Evolutionary conservation across 2,797 vertebrate genomes (phyloP).

Genomic region (Sarcoramphus papa): DNA sequence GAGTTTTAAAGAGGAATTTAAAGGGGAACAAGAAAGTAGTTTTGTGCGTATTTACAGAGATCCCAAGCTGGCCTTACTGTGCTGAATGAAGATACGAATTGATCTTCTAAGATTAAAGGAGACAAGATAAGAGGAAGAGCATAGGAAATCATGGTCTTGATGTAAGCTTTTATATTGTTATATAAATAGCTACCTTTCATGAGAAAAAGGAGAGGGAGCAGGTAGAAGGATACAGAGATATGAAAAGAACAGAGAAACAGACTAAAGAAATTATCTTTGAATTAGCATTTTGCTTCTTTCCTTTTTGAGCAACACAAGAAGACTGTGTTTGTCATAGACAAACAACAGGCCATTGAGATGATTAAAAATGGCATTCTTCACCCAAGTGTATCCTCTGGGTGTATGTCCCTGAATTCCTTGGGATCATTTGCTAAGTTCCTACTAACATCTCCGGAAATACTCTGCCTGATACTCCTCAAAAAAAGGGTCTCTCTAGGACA

Average conservation of each 20-base stretch:
- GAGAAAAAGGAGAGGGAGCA: background rate
- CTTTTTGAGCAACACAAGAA: background rate
- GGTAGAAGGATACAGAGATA: background rate
- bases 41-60: background rate
- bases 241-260: background rate
- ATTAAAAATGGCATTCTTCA: background rate
- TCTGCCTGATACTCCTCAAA: background rate
- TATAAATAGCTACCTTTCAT: background rate
- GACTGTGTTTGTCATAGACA: background rate
- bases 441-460: background rate
- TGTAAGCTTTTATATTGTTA: background rate
- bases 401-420: background rate
- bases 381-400: background rate
- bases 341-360: background rate
- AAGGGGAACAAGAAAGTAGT: background rate
- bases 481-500: background rate
- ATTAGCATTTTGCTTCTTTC: background rate
- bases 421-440: background rate
- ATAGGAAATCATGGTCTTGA: background rate
- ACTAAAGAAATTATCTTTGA: background rate
- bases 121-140: background rate
- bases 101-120: background rate
- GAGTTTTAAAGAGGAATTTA: background rate
- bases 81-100: background rate
- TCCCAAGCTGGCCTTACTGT: background rate